Evolutionary conservation across 2,888 invertebrate species (phyloP).

Genomic region (Byasa hedistus): DNA sequence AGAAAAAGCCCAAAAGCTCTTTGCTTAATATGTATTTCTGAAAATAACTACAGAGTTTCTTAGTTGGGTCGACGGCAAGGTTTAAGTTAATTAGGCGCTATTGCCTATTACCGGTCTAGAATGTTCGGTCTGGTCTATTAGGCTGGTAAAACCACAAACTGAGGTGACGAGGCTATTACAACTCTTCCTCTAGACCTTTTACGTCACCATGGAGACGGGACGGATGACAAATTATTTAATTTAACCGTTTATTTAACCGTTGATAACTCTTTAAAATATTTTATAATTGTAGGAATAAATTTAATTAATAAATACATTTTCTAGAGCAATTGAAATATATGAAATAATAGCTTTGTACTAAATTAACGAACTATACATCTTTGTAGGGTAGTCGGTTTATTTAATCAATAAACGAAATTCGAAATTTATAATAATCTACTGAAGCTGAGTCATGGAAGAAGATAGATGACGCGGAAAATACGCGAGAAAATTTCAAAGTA

Average conservation of each 20-base stretch:
- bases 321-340: no score
- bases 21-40: background rate
- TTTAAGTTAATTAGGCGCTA: background rate
- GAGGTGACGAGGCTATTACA: background rate
- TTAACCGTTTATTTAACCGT: no score
- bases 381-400: conserved; percentile 45
- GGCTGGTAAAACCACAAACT: background rate
- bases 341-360: background rate
- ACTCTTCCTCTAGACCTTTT: background rate
- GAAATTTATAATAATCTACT: conserved; percentile 76
- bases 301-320: no score
- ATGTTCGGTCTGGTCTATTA: conserved; percentile 7
- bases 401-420: conserved; percentile 71
- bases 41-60: background rate
- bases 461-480: conserved; percentile 77
- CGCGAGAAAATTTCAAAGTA: conserved; percentile 74
- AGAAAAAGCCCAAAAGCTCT: background rate
- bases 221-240: background rate
- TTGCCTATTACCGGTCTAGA: conserved; percentile 2
- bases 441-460: conserved; percentile 67
- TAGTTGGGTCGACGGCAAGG: background rate
- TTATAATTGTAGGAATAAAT: no score
- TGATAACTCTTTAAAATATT: no score
- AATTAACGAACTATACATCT: background rate
- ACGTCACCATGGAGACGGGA: background rate